Conservation (phyloP, 2,113 vertebrate species). For the Phocoena sinus region DNA sequence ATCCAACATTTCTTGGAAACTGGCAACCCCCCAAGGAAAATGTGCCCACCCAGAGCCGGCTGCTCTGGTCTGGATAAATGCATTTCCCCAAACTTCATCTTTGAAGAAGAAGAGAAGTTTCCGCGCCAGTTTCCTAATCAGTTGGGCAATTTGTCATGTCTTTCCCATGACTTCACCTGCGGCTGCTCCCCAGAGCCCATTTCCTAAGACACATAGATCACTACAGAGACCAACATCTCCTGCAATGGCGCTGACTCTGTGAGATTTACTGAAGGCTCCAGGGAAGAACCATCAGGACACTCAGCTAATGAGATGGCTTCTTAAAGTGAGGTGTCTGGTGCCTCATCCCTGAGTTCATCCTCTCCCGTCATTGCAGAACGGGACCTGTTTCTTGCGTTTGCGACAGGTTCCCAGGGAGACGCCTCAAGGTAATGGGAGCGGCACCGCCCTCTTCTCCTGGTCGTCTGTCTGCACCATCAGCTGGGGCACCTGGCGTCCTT, state of each 20-base stretch:
- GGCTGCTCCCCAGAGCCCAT: neutral
- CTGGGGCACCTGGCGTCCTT: fast-evolving
- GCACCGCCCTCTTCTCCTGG: fast-evolving
- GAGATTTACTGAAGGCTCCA: neutral
- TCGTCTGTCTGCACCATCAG: fast-evolving
- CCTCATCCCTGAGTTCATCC: fast-evolving
- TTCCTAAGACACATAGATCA: neutral
- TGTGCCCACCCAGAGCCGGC: fast-evolving
- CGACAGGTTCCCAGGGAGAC: neutral
- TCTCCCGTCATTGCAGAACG: fast-evolving
- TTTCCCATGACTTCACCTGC: neutral
- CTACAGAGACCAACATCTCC: neutral
- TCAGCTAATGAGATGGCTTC: neutral
- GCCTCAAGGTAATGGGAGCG: fast-evolving
- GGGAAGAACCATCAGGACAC: neutral
- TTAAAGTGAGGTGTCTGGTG: neutral
- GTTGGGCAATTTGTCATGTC: neutral
- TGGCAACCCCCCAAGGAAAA: neutral
- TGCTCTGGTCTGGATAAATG: fast-evolving
- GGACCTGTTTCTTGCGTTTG: fast-evolving
- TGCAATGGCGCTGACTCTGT: neutral
- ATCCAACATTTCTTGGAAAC: neutral
- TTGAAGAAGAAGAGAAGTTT: neutral
- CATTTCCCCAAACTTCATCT: fast-evolving
- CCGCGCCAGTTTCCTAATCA: neutral